Evolutionary conservation across 1,140 invertebrate species (phyloP).

Genomic region (Oryctes rhinoceros): DNA sequence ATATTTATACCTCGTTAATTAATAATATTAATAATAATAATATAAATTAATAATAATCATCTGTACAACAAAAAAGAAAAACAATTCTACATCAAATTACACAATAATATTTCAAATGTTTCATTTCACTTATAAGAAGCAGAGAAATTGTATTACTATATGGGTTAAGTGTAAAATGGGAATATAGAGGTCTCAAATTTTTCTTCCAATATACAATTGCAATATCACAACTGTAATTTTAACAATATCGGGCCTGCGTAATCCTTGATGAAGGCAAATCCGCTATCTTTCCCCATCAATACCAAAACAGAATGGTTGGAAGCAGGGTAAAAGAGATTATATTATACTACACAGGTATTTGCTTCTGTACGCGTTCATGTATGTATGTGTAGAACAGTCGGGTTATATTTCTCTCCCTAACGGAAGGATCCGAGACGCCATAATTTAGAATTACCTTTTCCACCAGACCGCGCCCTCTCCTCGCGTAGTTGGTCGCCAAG

Average conservation of each 20-base stretch:
- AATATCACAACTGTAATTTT: not conserved
- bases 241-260: not conserved
- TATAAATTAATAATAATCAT: too few species aligned
- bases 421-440: slow-evolving; percentile 22
- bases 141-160: too few species aligned
- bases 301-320: not conserved
- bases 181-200: too few species aligned
- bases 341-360: not conserved
- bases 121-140: too few species aligned
- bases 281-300: not conserved
- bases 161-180: too few species aligned
- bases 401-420: slow-evolving; percentile 18
- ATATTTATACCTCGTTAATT: too few species aligned
- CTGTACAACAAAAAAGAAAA: too few species aligned
- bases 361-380: not conserved
- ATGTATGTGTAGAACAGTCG: not conserved
- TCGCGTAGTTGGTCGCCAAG: not conserved
- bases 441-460: slow-evolving; percentile 20
- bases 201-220: too few species aligned
- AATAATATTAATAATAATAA: too few species aligned
- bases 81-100: too few species aligned
- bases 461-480: not conserved
- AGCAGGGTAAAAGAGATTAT: not conserved
- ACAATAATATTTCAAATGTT: too few species aligned
- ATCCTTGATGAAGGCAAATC: not conserved